Percentiles rank a stretch among this genome's conserved stretches.
Evolutionary conservation across 2,113 vertebrate species (phyloP).

Genomic region (Pontoporia blainvillei): DNA sequence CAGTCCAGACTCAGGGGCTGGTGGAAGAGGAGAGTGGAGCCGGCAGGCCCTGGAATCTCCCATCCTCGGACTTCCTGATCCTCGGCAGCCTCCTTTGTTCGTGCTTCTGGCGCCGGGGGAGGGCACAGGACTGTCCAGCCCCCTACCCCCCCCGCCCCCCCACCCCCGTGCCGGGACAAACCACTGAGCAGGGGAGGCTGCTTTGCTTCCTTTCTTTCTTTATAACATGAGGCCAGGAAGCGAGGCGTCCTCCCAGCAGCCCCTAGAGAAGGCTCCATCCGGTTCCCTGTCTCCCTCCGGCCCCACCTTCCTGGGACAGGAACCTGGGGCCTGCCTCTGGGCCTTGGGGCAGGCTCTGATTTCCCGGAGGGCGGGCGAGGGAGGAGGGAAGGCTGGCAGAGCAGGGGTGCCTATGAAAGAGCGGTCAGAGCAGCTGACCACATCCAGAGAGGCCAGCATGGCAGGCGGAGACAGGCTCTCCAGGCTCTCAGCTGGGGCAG

Average conservation of each 20-base stretch:
- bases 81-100: conserved; percentile 37
- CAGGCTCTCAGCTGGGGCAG: neutral
- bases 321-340: neutral
- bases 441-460: neutral
- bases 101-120: neutral
- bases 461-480: neutral
- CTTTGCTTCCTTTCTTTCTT: conserved; percentile 60
- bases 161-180: neutral
- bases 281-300: neutral
- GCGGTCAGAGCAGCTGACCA: neutral
- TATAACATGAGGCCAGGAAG: conserved; percentile 37
- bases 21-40: neutral
- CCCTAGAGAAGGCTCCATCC: conserved; percentile 48
- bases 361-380: neutral
- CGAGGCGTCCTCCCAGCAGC: conserved; percentile 20
- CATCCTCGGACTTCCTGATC: conserved; percentile 35
- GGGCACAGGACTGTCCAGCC: neutral
- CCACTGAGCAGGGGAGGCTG: neutral
- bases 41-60: conserved; percentile 36
- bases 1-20: neutral
- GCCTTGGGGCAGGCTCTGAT: neutral
- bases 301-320: conserved; percentile 44
- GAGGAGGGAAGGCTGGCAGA: neutral
- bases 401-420: neutral
- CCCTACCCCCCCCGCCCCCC: neutral